Percentiles rank a stretch among this genome's conserved stretches.
Conservation (phyloP, 2,113 vertebrate species). For the Sprattus sprattus region DNA sequence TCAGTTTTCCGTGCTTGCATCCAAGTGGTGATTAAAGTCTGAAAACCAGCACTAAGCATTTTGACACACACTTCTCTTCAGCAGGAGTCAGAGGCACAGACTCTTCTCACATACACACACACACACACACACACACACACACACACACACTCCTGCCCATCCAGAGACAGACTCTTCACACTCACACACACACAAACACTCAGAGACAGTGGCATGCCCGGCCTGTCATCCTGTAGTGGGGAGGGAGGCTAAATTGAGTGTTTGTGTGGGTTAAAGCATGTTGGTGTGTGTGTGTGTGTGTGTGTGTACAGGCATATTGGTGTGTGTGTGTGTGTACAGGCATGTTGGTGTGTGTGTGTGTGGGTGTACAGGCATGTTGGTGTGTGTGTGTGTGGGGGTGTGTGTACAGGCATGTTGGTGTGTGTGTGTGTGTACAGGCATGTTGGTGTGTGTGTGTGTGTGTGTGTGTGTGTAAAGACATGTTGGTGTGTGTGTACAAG, state of each 20-base stretch:
- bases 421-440: not conserved
- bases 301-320: no score
- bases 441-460: not conserved
- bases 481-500: not conserved
- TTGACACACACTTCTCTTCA: constrained; percentile 36
- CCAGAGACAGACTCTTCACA: not conserved
- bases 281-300: no score
- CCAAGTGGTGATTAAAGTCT: constrained; percentile 52
- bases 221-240: no score
- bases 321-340: no score
- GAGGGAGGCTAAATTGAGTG: no score
- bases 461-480: not conserved
- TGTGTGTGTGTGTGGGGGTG: constrained; percentile 18
- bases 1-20: constrained; percentile 61
- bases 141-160: not conserved
- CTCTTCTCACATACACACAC: not conserved
- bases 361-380: not conserved
- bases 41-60: constrained; percentile 45
- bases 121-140: not conserved
- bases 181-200: not conserved
- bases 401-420: not conserved
- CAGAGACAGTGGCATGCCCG: not conserved
- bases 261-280: no score
- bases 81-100: no score
- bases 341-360: no score